These are phyloP conservation scores for Connochaetes taurinus DNA, from an alignment of 2,113 vertebrate species.

Conservation along the genomic window DNA sequence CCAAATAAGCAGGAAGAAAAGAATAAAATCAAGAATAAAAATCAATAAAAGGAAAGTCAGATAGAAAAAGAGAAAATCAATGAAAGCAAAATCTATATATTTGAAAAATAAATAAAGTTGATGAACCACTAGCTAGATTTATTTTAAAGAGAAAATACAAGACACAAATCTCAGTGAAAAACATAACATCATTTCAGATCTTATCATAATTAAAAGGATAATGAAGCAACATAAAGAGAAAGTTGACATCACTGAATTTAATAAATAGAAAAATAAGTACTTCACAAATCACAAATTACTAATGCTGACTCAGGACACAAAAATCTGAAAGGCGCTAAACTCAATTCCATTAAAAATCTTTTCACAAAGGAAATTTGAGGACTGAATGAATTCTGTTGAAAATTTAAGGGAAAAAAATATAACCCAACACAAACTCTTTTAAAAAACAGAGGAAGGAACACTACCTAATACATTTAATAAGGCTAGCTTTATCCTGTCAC, in stretches of 20 bases:
- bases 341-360: neutral
- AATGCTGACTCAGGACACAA: constrained; percentile 1
- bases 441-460: neutral
- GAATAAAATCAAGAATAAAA: neutral
- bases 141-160: neutral
- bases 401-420: neutral
- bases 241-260: neutral
- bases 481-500: neutral
- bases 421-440: neutral
- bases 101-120: neutral
- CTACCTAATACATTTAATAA: neutral
- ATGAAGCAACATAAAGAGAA: neutral
- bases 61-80: neutral
- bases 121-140: neutral
- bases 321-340: neutral
- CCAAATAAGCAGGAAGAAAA: neutral
- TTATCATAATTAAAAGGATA: neutral
- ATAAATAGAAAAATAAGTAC: neutral
- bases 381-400: neutral
- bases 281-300: neutral
- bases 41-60: neutral
- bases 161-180: neutral
- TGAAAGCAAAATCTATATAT: neutral
- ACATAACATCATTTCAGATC: neutral
- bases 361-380: neutral